Conservation (phyloP, 1,140 invertebrate genomes). For the Hylyphantes graminicola region DNA sequence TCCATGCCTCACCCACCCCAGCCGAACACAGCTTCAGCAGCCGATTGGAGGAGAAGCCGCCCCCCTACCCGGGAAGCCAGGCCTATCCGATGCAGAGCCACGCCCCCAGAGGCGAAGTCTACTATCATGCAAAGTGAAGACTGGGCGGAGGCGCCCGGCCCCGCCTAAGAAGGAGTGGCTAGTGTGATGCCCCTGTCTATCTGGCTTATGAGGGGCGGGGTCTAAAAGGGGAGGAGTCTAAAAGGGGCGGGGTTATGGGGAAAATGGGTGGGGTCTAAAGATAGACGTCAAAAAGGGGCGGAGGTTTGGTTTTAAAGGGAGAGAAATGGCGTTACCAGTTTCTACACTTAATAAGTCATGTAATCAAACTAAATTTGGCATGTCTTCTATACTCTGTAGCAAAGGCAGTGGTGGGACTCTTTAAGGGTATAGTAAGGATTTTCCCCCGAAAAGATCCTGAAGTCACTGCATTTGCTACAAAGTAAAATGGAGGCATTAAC, state of each 20-base stretch:
- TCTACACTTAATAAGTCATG: neutral
- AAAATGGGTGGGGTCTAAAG: neutral
- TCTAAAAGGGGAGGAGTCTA: neutral
- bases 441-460: no score
- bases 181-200: slow-evolving; percentile 33
- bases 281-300: neutral
- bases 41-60: slow-evolving; percentile 74
- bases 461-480: no score
- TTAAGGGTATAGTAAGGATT: no score
- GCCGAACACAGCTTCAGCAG: slow-evolving; percentile 82
- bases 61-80: slow-evolving; percentile 69
- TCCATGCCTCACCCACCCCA: slow-evolving; percentile 74
- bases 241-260: neutral
- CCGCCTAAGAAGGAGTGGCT: slow-evolving; percentile 56
- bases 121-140: slow-evolving; percentile 79
- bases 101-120: slow-evolving; percentile 76
- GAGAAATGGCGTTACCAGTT: neutral
- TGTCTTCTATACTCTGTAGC: no score
- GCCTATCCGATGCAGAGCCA: slow-evolving; percentile 74
- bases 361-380: no score
- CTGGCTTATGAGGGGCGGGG: neutral
- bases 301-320: neutral
- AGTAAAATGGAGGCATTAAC: no score
- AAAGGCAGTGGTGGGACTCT: no score
- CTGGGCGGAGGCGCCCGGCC: slow-evolving; percentile 7